These are phyloP conservation scores for Labia minor DNA, from an alignment of 2,888 invertebrate species.

Conservation along the genomic window DNA sequence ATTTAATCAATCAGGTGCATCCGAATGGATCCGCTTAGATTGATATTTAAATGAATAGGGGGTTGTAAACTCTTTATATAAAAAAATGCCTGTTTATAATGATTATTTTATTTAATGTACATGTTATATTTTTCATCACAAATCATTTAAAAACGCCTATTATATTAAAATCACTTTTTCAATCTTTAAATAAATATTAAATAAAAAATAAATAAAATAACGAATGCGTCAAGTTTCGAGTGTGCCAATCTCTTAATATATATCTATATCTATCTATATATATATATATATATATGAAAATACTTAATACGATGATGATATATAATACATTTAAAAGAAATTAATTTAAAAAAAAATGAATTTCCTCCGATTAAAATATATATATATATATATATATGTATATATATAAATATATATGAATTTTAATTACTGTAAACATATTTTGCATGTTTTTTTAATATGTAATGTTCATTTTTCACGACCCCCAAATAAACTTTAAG, in stretches of 20 bases:
- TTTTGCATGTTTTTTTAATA: constrained; percentile 26
- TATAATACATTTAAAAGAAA: constrained; percentile 9
- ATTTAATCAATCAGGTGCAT: constrained; percentile 21
- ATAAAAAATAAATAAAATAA: background rate
- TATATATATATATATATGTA: no score
- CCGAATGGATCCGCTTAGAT: background rate
- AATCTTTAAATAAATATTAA: constrained; percentile 16
- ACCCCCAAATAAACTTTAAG: constrained; percentile 26
- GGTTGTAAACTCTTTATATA: constrained; percentile 13
- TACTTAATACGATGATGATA: background rate
- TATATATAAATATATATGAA: constrained; percentile 24
- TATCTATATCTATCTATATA: no score
- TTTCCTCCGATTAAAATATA: constrained; percentile 21
- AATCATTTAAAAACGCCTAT: constrained; percentile 13
- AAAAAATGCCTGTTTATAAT: background rate
- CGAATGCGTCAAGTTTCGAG: constrained; percentile 14
- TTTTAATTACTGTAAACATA: constrained; percentile 27
- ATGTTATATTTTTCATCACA: background rate
- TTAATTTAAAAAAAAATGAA: constrained; percentile 8
- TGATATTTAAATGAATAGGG: background rate
- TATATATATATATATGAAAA: background rate
- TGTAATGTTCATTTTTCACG: constrained; percentile 28
- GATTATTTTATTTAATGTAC: constrained; percentile 1
- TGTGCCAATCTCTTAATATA: background rate
- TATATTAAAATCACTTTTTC: constrained; percentile 15